Percentiles rank a stretch among this genome's conserved stretches.
phyloP scores from a whole-genome alignment of 2,797 vertebrate genomes.

The Scleropages formosus region DNA sequence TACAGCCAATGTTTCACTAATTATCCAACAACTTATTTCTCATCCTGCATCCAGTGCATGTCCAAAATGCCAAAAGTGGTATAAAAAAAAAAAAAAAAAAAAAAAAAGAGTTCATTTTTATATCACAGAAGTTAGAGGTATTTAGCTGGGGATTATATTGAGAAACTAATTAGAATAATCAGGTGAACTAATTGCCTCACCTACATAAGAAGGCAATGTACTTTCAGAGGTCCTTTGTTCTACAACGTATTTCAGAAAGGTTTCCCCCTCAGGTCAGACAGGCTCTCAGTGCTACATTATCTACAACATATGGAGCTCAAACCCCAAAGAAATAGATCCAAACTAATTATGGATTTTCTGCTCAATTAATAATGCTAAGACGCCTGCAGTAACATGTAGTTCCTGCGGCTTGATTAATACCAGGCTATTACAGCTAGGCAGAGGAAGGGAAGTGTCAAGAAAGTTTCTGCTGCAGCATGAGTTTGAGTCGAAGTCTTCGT shows the following conservation, averaged over 20 bases:
- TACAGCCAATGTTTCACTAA: background rate
- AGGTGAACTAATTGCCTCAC: constrained; percentile 28
- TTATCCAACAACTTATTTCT: background rate
- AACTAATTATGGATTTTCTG: constrained; percentile 28
- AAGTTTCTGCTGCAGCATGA: constrained; percentile 11
- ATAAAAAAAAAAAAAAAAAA: background rate
- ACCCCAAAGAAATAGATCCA: constrained; percentile 20
- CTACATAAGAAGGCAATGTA: constrained; percentile 16
- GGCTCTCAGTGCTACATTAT: constrained; percentile 4
- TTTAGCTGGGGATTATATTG: constrained; percentile 15
- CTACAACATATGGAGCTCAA: constrained; percentile 20
- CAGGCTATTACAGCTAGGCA: constrained; percentile 18
- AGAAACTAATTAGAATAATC: constrained; percentile 29
- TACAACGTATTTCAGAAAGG: constrained; percentile 8
- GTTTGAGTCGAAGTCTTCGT: background rate
- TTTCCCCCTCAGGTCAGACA: constrained; percentile 14
- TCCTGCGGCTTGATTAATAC: constrained; percentile 24
- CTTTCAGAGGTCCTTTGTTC: constrained; percentile 5
- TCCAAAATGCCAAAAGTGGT: constrained; percentile 3
- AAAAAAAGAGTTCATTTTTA: constrained; percentile 10
- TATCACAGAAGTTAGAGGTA: constrained; percentile 5
- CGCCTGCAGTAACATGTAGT: constrained; percentile 1
- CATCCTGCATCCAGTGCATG: background rate
- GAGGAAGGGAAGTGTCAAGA: background rate
- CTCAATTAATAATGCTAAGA: constrained; percentile 24